phyloP scores from a whole-genome alignment of 1,140 invertebrate genomes.

The Drosophila tani region DNA sequence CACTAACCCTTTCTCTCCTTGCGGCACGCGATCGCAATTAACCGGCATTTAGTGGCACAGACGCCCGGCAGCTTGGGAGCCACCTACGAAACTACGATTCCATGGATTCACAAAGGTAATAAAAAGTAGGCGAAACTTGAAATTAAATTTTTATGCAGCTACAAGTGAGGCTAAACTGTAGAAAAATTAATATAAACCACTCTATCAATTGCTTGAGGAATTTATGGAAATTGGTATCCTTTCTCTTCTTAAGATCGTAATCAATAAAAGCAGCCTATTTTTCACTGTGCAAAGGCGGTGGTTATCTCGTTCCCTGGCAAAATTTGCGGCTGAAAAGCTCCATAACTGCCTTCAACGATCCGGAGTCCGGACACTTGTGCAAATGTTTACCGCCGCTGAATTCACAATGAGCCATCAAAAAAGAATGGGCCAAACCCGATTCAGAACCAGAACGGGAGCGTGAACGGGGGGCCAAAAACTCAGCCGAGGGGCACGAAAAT shows the following conservation, averaged over 20 bases:
- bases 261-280: not conserved
- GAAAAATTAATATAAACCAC: not conserved
- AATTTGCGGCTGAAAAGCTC: constrained; percentile 26
- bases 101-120: constrained; percentile 4
- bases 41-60: constrained; percentile 40
- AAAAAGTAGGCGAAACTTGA: not conserved
- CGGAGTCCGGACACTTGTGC: constrained; percentile 68
- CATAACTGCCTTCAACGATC: constrained; percentile 37
- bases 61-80: not conserved
- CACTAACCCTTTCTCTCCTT: constrained; percentile 44
- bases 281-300: constrained; percentile 1
- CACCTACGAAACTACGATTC: constrained; percentile 5
- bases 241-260: not conserved
- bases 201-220: not conserved
- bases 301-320: constrained; percentile 1
- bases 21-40: constrained; percentile 47
- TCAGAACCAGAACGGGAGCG: constrained; percentile 24
- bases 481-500: constrained; percentile 39
- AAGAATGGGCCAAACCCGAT: constrained; percentile 27
- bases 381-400: constrained; percentile 80
- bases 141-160: not conserved
- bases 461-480: constrained; percentile 20
- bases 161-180: not conserved
- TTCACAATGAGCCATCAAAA: constrained; percentile 69
- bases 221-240: not conserved